Evolutionary conservation across 2,113 vertebrate genomes (phyloP).

Genomic region (Tinamus guttatus): DNA sequence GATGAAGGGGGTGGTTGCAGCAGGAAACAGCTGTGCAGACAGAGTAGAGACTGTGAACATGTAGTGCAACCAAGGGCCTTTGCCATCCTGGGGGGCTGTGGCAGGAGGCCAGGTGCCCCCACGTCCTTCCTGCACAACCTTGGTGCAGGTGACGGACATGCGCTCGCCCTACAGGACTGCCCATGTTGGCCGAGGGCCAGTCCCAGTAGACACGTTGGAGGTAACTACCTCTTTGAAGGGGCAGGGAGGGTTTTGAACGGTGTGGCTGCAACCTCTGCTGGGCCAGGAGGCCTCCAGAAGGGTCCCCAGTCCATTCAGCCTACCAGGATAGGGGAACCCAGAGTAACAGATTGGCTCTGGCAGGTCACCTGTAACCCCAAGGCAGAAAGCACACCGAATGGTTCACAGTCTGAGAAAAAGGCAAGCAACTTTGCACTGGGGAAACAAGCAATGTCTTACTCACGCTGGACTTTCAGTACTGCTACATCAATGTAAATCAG

Average conservation of each 20-base stretch:
- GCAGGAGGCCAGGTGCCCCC: not conserved
- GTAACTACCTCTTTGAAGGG: not conserved
- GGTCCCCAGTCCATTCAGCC: not conserved
- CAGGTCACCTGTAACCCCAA: not conserved
- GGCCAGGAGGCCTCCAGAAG: not conserved
- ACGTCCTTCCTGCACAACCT: fast-evolving
- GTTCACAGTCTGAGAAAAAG: not conserved
- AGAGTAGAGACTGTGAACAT: not conserved
- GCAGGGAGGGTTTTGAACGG: not conserved
- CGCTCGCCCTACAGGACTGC: not conserved
- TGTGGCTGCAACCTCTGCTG: not conserved
- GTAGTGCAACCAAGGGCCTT: not conserved
- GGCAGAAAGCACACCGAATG: not conserved
- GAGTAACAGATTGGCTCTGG: not conserved
- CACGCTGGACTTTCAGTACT: not conserved
- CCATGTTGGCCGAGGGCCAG: not conserved
- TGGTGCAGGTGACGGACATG: fast-evolving
- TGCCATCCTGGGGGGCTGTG: not conserved
- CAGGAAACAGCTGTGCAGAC: too few species aligned
- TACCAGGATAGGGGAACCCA: too few species aligned
- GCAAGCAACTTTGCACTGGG: not conserved
- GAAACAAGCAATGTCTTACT: not conserved
- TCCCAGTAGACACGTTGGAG: not conserved
- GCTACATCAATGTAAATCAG: not conserved
- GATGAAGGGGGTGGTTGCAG: not conserved